phyloP scores from a whole-genome alignment of 2,888 invertebrate species.

The Ditula angustiorana region DNA sequence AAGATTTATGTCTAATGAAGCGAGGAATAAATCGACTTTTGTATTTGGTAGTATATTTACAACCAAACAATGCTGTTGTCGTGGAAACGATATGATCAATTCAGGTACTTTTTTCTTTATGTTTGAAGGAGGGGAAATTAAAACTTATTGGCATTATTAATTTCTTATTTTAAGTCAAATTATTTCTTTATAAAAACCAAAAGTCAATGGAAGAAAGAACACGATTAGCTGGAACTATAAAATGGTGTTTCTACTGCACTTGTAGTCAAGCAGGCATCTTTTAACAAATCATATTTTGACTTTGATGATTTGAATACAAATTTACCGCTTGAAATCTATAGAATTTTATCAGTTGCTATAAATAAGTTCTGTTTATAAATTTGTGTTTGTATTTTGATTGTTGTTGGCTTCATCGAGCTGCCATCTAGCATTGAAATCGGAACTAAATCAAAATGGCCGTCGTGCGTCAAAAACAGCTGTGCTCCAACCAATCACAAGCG shows the following conservation, averaged over 20 bases:
- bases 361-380: background rate
- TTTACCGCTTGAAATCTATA: background rate
- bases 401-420: slow-evolving; percentile 62
- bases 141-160: too few relatives aligned
- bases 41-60: slow-evolving; percentile 46
- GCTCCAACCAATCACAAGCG: slow-evolving; percentile 65
- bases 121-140: too few relatives aligned
- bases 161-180: too few relatives aligned
- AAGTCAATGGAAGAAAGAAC: too few relatives aligned
- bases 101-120: slow-evolving; percentile 19
- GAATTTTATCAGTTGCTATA: background rate
- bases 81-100: slow-evolving; percentile 56
- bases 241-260: background rate
- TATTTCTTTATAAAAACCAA: too few relatives aligned
- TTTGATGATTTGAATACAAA: background rate
- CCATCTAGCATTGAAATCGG: slow-evolving; percentile 59
- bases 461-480: slow-evolving; percentile 82
- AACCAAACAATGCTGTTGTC: slow-evolving; percentile 58
- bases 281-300: background rate
- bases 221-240: too few relatives aligned
- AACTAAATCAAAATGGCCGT: slow-evolving; percentile 39
- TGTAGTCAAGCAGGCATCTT: slow-evolving; percentile 1
- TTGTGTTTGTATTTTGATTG: slow-evolving; percentile 45
- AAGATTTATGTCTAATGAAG: background rate
- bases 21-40: slow-evolving; percentile 20